Evolutionary conservation across 2,888 invertebrate genomes (phyloP).

Genomic region (Tethea ocularis): DNA sequence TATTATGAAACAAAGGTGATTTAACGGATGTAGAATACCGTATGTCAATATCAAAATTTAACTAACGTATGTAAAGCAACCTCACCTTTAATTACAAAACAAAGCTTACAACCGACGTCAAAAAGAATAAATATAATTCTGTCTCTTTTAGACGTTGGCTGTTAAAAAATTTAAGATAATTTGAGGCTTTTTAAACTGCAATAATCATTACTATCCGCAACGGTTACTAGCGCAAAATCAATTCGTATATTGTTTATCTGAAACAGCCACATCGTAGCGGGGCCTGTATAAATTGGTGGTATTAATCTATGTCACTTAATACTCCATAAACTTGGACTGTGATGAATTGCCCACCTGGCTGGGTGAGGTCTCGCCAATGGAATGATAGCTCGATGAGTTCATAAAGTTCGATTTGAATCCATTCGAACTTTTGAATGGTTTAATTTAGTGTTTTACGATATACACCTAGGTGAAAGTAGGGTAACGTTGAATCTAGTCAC

Average conservation of each 20-base stretch:
- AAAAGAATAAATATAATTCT: no score
- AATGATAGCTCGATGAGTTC: conserved; percentile 14
- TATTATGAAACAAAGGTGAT: no score
- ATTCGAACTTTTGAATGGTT: not conserved
- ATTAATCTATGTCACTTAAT: conserved; percentile 73
- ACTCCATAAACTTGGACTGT: conserved; percentile 61
- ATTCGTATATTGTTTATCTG: conserved; percentile 20
- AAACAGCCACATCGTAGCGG: conserved; percentile 32
- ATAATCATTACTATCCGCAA: not conserved
- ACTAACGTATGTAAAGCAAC: no score
- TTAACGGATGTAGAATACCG: no score
- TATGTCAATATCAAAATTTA: no score
- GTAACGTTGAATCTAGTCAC: not conserved
- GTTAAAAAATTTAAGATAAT: not conserved
- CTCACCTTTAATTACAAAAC: no score
- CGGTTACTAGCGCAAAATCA: not conserved
- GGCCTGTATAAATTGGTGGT: conserved; percentile 58
- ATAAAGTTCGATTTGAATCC: conserved; percentile 11
- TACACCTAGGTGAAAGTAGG: not conserved
- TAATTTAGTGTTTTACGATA: not conserved
- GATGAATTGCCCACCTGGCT: conserved; percentile 59
- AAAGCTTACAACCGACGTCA: no score
- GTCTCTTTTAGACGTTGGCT: no score
- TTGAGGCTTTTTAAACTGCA: no score
- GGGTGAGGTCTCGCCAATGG: conserved; percentile 27